Evolutionary conservation across 1,140 invertebrate species (phyloP), one percentile per base, ranked within the genome.

Genomic region (Cydia strobilella): DNA sequence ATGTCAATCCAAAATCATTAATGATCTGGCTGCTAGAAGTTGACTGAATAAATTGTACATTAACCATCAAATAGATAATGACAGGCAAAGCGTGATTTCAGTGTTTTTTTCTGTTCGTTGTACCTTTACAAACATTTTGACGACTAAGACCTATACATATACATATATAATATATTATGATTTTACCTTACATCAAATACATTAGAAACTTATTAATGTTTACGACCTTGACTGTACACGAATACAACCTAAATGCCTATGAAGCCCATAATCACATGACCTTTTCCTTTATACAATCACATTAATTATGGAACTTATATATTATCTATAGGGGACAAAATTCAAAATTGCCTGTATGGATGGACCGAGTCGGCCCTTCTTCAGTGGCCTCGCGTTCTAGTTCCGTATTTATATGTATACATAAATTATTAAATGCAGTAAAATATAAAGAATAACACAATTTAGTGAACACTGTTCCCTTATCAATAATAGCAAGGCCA

Each of bases 401-500:
- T 69, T 39, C 65, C 65, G 65, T 69, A 18, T 69, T 7, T 39
- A 42, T 35, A 35, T 42, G 15, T 54, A 54, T 59, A 35, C n/a
- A 39, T 69, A 69, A 69, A 69, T 66, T 66, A 69, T 87, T 82
- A 84, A 87, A 66, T 77, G 66, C 76, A 69, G 31, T 72, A 45
- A 76, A 73, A 75, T 80, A 83, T 79, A 77, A 82, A 87, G 81
- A 86, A 86, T 79, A 85, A 87, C 77, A 86, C 80, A 84, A 79
- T 86, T 84, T 73, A 83, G 82, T 82, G 76, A 76, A 71, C 77
- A 76, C 75, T 76, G 76, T 84, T 77, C 79, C 81, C 80, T 90
- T 91, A 90, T 91, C 90, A 86, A 76, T 77, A 74, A 77, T 79
- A 74, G 83, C 87, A 90, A 91, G 88, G 90, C 84, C 90, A 86